Base-by-base conservation (phyloP, 1,140 invertebrate genomes). In the Amphibalanus amphitrite region DNA sequence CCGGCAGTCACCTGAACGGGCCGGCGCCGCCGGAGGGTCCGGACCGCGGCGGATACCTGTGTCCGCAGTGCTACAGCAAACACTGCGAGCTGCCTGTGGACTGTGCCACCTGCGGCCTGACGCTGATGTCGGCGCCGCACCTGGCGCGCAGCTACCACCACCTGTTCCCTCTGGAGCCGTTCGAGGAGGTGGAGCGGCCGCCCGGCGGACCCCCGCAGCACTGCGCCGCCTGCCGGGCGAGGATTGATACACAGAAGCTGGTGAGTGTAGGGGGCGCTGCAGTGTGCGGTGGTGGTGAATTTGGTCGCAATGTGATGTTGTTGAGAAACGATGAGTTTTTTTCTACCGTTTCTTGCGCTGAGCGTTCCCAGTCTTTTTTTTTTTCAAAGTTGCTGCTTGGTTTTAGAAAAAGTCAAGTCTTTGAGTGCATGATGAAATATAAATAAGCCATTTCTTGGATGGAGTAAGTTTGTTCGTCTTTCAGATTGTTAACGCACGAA, bases 71-170 rank as follows among this genome's bases (percentile, higher is more conserved):
- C 82, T 87, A 88, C 73, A 93, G 92, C 80, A 97, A 97, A 83
- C 97, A 98, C 81, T 99, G 96, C 82, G 94, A 98, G 80, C 84
- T 98, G 74, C 97, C 97, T 0, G 92, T 95, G 0, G 96, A 98
- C 82, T 99, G 97, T 80, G 86, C 89, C 78, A 89, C 90, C 23
- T 99, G 97, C 82, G 93, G 92, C 20, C 82, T 99, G 29, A 98
- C 94, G 3, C 82, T 99, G n/a, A 95, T 98, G 4, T 97, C 95
- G 10, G 94, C 96, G 20, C 94, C 95, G 25, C 96, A 99, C 83
- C 84, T 99, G 64, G 95, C 96, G 15, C 85, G 95, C 73, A 97
- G 94, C 0, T 98, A 97, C 82, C 95, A 69, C 83, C 89, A 71
- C 98, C 92, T 78, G 85, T 85, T 75, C 92, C 97, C 83, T 69